Base-by-base conservation (phyloP, 2,797 vertebrate genomes). In the Ambastaia sidthimunki region DNA sequence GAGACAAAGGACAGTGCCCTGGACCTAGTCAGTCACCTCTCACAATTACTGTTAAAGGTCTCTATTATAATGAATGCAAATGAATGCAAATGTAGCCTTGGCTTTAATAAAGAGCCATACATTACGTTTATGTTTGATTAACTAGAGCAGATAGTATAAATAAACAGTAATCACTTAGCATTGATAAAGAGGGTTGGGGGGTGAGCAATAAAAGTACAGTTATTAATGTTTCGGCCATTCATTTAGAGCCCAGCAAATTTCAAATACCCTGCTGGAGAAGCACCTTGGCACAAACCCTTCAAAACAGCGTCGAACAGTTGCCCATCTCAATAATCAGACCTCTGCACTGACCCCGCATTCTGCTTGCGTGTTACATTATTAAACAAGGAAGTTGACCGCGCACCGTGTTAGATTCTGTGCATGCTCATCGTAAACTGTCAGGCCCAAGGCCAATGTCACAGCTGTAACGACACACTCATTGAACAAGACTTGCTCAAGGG, bases 1-100 rank as follows among this genome's bases (percentile, higher is more conserved):
- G 89, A 87, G 92, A 90, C 90, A 91, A 85, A 90, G 50, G 37
- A 0, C 12, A 21, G 71, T 66, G 47, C 13, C 41, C 21, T 75
- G 31, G 18, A 78, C 5, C 55, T 66, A 82, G 78, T 84, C 76
- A 72, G 44, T 25, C 54, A 69, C 23, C 47, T 15, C 19, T 66
- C 9, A 65, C 48, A 57, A 76, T 55, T 44, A 41, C 4, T 65
- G 18, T 62, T 63, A 34, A 9, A 19, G 54, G 25, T 41, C 62
- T 15, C 25, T 71, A 63, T 23, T 21, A 23, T 12, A 57, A 80
- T 73, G 62, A 70, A 76, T 68, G 34, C 34, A n/a, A 57, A 80
- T 73, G 62, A 70, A 76, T 68, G 34, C 34, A n/a, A 25, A 84
- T 74, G 44, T 7, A 44, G 1, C 62, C 28, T 31, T 16, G 18